Evolutionary conservation across 2,797 vertebrate genomes (phyloP).

Genomic region (Enteromius unitaeniatus): DNA sequence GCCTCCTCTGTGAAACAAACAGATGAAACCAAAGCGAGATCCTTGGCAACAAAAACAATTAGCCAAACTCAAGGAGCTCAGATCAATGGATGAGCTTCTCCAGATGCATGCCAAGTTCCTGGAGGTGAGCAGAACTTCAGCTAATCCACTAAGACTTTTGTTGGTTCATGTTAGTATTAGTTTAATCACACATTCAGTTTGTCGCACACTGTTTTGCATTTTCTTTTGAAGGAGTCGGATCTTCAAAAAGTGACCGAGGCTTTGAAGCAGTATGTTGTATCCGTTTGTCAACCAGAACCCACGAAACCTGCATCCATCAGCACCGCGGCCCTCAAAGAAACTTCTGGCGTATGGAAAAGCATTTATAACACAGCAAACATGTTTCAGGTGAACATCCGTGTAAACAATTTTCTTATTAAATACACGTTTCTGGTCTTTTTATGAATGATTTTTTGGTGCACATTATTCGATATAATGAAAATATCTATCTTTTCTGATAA

Average conservation of each 20-base stretch:
- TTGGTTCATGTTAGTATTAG: not conserved
- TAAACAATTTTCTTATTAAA: not conserved
- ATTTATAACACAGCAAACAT: conserved; percentile 67
- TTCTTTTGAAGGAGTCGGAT: conserved; percentile 69
- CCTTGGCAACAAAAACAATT: conserved; percentile 81
- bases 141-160: not conserved
- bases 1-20: conserved; percentile 17
- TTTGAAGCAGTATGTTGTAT: conserved; percentile 68
- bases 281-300: conserved; percentile 33
- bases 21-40: conserved; percentile 81
- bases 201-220: conserved; percentile 7
- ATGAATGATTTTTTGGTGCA: too few species aligned
- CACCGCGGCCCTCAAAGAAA: conserved; percentile 45
- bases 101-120: conserved; percentile 73
- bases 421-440: not conserved
- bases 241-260: conserved; percentile 66
- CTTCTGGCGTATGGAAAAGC: conserved; percentile 70
- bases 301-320: conserved; percentile 35
- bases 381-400: conserved; percentile 69
- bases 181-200: not conserved
- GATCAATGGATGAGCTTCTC: conserved; percentile 73
- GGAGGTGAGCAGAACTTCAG: conserved; percentile 67
- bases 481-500: not conserved
- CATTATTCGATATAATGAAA: not conserved
- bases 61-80: conserved; percentile 74